Base-by-base conservation (phyloP, 1,140 invertebrate genomes). In the Camponotus floridanus region DNA sequence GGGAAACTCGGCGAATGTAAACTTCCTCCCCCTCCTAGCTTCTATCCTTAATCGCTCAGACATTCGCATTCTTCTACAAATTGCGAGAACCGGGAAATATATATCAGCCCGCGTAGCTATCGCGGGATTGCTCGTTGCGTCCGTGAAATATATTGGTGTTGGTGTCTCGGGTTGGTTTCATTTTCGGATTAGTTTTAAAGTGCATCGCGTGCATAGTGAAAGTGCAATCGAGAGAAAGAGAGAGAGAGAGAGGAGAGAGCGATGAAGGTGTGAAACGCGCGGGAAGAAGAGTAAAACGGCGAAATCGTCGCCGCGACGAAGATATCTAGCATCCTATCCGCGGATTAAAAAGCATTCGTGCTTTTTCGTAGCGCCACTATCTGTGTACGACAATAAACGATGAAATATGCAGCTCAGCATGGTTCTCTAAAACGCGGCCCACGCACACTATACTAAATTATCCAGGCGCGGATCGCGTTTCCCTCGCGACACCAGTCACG, bases 111-210 rank as follows among this genome's bases (percentile, higher is more conserved):
- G 65, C 26, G 39, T 18, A n/a, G 26, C 13, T 48, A 61, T 61
- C 13, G 79, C 55, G 79, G 45, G 39, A 73, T 81, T 74, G 79
- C 42, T 83, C 31, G 79, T 73, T 61, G 79, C 61, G 15, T 73
- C 26, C 55, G 55, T 39, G 55, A 74, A 74, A 83, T 73, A 39
- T 73, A 81, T 81, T 67, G 45, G 21, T 51, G 45, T 57, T 57
- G 51, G 79, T 51, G 4, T n/a, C 64, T 61, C 67, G 48, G 33
- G 48, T 15, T 80, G 68, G 42, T 74, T 83, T 81, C 67, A 73
- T 73, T 73, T 81, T 83, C 68, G 42, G 57, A 83, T 83, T 83
- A 83, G 57, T 83, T 83, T 83, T 74, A 83, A 83, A 83, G 68
- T 83, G n/a, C 62, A 70, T 21, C 26, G 48, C 55, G 55, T 71